Percentiles rank a stretch among this genome's conserved stretches.
phyloP scores from a whole-genome alignment of 2,113 vertebrate genomes.

The Percina caprodes region DNA sequence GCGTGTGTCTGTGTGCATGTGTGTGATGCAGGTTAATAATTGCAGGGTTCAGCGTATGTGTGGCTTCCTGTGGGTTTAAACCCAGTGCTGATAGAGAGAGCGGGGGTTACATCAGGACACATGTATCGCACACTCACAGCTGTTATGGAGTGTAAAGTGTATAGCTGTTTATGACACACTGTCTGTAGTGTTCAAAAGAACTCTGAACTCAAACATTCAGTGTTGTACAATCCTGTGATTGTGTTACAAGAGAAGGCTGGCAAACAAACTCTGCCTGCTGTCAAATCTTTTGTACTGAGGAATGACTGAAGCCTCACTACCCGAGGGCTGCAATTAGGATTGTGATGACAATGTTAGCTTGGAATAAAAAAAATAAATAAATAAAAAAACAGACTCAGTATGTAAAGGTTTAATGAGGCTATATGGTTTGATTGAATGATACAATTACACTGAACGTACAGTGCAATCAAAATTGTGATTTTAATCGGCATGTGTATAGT shows the following conservation, averaged over 20 bases:
- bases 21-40: constrained; percentile 66
- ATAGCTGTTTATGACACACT: not conserved
- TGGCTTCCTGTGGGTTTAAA: constrained; percentile 68
- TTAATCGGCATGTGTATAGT: not conserved
- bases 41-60: constrained; percentile 52
- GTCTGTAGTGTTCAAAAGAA: not conserved
- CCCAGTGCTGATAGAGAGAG: constrained; percentile 48
- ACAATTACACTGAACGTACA: too few species aligned
- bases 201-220: not conserved
- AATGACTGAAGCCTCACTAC: not conserved
- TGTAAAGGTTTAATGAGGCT: not conserved
- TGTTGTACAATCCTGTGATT: too few species aligned
- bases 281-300: not conserved
- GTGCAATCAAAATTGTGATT: too few species aligned
- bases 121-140: constrained; percentile 11
- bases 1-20: constrained; percentile 18
- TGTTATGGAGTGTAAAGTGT: not conserved
- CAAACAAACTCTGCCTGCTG: not conserved
- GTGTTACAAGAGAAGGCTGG: not conserved
- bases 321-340: not conserved
- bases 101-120: constrained; percentile 46
- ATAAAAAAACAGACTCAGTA: not conserved
- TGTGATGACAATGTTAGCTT: too few species aligned
- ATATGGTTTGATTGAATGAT: not conserved
- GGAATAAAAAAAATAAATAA: not conserved